Conservation (phyloP, 2,888 invertebrate species). For the Drosophila phalerata region DNA sequence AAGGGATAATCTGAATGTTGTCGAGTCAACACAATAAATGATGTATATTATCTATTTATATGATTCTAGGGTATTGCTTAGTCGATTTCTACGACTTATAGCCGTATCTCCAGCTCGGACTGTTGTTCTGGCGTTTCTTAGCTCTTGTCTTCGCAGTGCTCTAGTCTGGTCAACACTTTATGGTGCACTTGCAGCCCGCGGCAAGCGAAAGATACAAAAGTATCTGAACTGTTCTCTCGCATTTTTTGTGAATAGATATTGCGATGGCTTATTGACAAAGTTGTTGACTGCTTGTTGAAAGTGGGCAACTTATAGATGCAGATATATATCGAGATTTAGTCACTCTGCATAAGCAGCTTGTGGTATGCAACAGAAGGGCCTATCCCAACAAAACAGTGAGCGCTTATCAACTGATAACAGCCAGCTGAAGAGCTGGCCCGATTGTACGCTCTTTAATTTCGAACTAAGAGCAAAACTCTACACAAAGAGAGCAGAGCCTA, state of each 20-base stretch:
- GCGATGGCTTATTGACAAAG: conserved; percentile 43
- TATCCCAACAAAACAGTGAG: conserved; percentile 69
- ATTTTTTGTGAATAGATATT: conserved; percentile 4
- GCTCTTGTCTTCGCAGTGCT: conserved; percentile 3
- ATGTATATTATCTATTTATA: background rate
- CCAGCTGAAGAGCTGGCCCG: conserved; percentile 12
- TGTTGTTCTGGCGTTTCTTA: conserved; percentile 30
- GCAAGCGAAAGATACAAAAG: conserved; percentile 20
- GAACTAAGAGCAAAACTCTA: conserved; percentile 70
- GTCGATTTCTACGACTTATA: background rate
- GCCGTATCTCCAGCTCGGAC: conserved; percentile 17
- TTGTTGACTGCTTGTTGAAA: conserved; percentile 39
- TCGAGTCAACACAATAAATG: background rate
- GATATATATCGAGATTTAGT: background rate
- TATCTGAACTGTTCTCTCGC: conserved; percentile 33
- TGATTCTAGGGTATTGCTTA: background rate
- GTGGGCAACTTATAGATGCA: conserved; percentile 20
- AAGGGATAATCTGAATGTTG: background rate
- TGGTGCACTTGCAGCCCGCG: conserved; percentile 43
- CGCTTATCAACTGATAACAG: conserved; percentile 69
- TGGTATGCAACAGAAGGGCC: conserved; percentile 37
- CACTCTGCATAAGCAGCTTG: conserved; percentile 9
- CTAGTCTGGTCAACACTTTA: conserved; percentile 17
- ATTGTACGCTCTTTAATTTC: conserved; percentile 50
- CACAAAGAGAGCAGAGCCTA: conserved; percentile 35